These are phyloP conservation scores for Nemopilema nomurai DNA, from an alignment of 30 jellyfish, hydroid and myxozoan genomes.

Conservation along the genomic window DNA sequence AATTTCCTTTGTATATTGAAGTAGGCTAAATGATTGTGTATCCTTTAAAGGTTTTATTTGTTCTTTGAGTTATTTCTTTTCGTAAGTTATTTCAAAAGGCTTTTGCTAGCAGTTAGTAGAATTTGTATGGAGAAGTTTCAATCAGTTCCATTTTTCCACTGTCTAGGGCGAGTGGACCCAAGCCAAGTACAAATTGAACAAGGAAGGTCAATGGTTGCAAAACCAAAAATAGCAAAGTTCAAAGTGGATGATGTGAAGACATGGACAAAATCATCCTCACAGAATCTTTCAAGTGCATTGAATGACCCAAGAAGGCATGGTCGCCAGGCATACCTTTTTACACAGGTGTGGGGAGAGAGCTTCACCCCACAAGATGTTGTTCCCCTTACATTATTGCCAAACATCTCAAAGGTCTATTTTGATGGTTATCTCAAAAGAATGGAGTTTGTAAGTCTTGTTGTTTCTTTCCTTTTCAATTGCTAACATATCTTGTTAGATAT, in stretches of 20 bases:
- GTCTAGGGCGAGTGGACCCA: slow-evolving; percentile 62
- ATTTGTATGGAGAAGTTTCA: too few relatives aligned
- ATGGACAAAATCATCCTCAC: slow-evolving; percentile 91
- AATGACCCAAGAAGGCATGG: slow-evolving; percentile 94
- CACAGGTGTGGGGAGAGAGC: slow-evolving; percentile 94
- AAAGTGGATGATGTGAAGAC: slow-evolving; percentile 68
- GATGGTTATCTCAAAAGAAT: slow-evolving; percentile 76
- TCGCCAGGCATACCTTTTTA: slow-evolving; percentile 83
- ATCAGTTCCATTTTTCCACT: not conserved
- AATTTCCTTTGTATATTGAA: too few relatives aligned
- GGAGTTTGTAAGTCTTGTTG: slow-evolving; percentile 86
- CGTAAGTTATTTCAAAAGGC: too few relatives aligned
- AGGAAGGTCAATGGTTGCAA: slow-evolving; percentile 46
- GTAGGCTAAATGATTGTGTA: too few relatives aligned
- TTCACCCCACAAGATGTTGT: slow-evolving; percentile 87
- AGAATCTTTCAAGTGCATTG: slow-evolving; percentile 89
- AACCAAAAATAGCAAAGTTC: slow-evolving; percentile 59
- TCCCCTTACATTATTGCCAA: slow-evolving; percentile 94
- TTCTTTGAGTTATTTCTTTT: too few relatives aligned
- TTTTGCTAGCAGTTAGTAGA: too few relatives aligned
- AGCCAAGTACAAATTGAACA: slow-evolving; percentile 13
- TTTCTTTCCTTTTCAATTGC: not conserved
- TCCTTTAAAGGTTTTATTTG: too few relatives aligned
- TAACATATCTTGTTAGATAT: too few relatives aligned
- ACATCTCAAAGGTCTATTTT: slow-evolving; percentile 76